Percentiles rank a stretch among this genome's conserved stretches.
Evolutionary conservation across 2,797 vertebrate species (phyloP).

Genomic region (Crypturellus tataupa): DNA sequence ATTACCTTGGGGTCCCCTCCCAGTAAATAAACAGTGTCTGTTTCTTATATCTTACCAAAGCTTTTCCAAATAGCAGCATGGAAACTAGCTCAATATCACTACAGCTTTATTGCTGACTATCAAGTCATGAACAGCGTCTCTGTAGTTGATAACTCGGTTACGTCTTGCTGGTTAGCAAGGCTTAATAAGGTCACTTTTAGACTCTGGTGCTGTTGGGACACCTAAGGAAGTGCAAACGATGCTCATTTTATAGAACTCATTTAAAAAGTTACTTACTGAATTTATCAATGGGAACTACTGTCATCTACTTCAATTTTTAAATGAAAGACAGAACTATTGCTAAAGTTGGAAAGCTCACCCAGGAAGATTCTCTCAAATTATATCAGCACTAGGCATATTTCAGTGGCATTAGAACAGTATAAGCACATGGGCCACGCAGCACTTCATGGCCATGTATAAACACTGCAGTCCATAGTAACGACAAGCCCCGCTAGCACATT

Average conservation of each 20-base stretch:
- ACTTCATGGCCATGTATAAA: neutral
- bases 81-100: accelerated
- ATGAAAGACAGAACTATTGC: neutral
- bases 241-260: neutral
- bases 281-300: neutral
- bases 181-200: neutral
- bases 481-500: neutral
- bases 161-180: neutral
- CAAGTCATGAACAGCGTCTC: neutral
- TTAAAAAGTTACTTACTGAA: neutral
- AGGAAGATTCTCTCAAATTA: neutral
- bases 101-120: neutral
- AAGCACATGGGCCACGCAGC: accelerated
- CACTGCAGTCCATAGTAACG: neutral
- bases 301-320: neutral
- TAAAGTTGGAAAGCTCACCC: accelerated
- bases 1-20: neutral
- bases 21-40: constrained; percentile 4
- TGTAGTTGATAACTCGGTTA: neutral
- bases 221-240: neutral
- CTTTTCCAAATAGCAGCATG: neutral
- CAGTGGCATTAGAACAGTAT: neutral
- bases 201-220: neutral
- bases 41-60: neutral
- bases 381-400: neutral